Percentiles rank a stretch among this genome's conserved stretches.
These are phyloP conservation scores for Hanleya hanleyi DNA, from an alignment of 2,888 invertebrate genomes.

Conservation along the genomic window DNA sequence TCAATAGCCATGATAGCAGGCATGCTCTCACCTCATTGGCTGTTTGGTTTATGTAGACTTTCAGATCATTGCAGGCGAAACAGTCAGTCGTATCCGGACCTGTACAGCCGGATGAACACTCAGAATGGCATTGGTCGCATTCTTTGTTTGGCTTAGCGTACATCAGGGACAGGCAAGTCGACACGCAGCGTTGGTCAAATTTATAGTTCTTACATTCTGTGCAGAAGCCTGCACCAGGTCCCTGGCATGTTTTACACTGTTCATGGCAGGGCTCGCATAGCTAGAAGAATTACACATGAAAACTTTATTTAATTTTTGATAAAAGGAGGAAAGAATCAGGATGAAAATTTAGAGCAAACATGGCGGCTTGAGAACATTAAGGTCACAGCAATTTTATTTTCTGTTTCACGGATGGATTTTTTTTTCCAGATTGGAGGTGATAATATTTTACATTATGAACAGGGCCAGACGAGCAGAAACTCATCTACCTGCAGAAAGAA, in stretches of 20 bases:
- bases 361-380: no score
- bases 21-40: not conserved
- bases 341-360: no score
- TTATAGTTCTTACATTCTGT: constrained; percentile 90
- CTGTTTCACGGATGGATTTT: no score
- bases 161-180: constrained; percentile 89
- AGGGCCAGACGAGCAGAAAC: no score
- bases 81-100: constrained; percentile 64
- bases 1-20: no score
- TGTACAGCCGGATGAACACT: constrained; percentile 82
- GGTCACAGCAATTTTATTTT: no score
- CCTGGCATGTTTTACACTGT: constrained; percentile 89
- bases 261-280: constrained; percentile 94
- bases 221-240: constrained; percentile 89
- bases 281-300: no score
- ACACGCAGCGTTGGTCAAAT: constrained; percentile 79
- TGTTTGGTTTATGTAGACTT: constrained; percentile 43
- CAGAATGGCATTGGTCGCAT: constrained; percentile 84
- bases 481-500: no score
- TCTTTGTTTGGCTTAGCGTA: constrained; percentile 83
- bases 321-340: no score
- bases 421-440: no score
- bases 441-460: no score
- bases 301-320: no score
- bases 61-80: constrained; percentile 59